Base-by-base conservation (phyloP, 2,888 invertebrate species). In the Sminthurides aquaticus region DNA sequence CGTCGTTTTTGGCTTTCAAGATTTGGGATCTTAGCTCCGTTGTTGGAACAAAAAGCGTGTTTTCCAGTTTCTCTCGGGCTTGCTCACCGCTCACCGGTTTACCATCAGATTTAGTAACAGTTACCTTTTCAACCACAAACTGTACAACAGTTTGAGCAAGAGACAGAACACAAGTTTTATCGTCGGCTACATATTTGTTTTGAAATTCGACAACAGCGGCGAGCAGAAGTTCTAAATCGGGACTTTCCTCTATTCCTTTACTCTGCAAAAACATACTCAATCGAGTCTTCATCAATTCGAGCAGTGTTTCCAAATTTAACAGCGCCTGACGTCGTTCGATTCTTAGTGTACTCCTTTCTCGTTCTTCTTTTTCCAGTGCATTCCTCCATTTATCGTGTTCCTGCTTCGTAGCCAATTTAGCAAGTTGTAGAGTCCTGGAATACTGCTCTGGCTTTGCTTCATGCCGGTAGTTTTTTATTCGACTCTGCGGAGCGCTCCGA, bases 81-180 rank as follows among this genome's bases (percentile, higher is more conserved):
- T 49, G 15, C 22, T 58, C 22, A 1, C 49, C 49, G 15, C 25
- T 22, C 24, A 26, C 27, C 18, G 18, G 22, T 15, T 20, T 8
- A 8, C 20, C 22, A 15, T 52, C 52, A 18, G 52, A 8, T 15
- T 8, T 8, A 15, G 5, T 52, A 5, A 52, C 11, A 20, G 18
- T 22, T 25, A 64, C 26, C 24, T 57, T 58, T n/a, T 49, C 58
- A 5, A 64, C 49, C 22, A 64, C 25, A 25, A 59, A 58, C 2
- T 58, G 64, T 1, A 64, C 64, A 2, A 59, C 22, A 18, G 64
- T 43, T 54, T 64, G 64, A 11, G 49, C 58, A 5, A 59, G 15
- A 3, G 64, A 28, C 3, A 64, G 28, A 27, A 64, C 29, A 28
- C 59, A 58, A 25, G 22, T 27, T 5, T 28, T 34, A n/a, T 58